Percentiles rank a stretch among this genome's conserved stretches.
phyloP scores from a whole-genome alignment of 1,140 invertebrate species.

The Monochamus saltuarius region DNA sequence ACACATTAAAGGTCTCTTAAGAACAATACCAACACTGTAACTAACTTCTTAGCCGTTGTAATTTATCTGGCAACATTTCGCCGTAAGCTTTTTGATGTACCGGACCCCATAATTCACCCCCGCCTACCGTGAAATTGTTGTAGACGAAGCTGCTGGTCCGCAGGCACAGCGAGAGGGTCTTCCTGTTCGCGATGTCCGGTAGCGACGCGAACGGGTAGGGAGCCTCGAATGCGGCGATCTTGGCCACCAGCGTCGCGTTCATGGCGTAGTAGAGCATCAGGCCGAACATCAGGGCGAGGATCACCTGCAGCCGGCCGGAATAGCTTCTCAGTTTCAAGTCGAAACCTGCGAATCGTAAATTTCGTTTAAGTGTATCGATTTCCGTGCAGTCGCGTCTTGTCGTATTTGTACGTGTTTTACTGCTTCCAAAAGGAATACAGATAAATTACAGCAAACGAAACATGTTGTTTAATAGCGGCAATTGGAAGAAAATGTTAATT shows the following conservation, averaged over 20 bases:
- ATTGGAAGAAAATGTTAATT: too few relatives aligned
- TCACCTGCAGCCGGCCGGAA: slow-evolving; percentile 38
- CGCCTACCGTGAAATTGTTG: slow-evolving; percentile 43
- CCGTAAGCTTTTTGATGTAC: too few relatives aligned
- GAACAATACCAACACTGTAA: too few relatives aligned
- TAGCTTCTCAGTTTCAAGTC: slow-evolving; percentile 35
- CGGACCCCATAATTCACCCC: background rate
- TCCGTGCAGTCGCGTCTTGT: too few relatives aligned
- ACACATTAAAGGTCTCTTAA: too few relatives aligned
- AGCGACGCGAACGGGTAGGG: slow-evolving; percentile 36
- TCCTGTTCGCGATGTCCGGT: slow-evolving; percentile 30
- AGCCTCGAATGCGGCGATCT: slow-evolving; percentile 36
- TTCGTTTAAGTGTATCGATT: background rate
- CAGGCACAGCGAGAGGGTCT: slow-evolving; percentile 39
- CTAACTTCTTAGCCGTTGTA: too few relatives aligned
- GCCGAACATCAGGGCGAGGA: slow-evolving; percentile 39
- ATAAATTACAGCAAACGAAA: too few relatives aligned
- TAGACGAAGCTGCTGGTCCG: slow-evolving; percentile 46
- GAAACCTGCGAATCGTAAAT: slow-evolving; percentile 31
- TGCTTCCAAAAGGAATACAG: too few relatives aligned
- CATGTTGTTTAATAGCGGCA: too few relatives aligned
- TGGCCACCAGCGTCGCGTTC: slow-evolving; percentile 43
- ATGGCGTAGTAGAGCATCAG: slow-evolving; percentile 38
- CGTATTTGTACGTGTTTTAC: too few relatives aligned
- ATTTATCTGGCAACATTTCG: too few relatives aligned